These are phyloP conservation scores for Anagrus nilaparvatae DNA, from an alignment of 1,140 invertebrate species.

Conservation along the genomic window DNA sequence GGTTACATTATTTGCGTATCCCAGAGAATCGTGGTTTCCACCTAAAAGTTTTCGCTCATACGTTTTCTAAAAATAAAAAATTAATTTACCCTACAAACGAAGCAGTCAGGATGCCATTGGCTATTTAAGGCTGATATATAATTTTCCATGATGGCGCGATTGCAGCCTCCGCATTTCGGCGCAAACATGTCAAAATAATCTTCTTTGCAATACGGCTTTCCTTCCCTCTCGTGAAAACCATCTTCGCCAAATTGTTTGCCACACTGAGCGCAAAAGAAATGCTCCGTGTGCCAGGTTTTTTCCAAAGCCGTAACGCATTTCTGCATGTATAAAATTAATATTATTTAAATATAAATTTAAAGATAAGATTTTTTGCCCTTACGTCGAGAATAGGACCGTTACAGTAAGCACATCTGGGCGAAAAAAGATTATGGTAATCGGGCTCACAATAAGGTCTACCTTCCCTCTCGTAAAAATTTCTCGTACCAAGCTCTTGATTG, in stretches of 20 bases:
- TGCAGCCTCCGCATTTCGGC: slow-evolving; percentile 96
- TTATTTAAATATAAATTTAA: neutral
- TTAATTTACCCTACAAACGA: slow-evolving; percentile 91
- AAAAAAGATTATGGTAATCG: slow-evolving; percentile 97
- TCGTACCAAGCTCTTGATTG: slow-evolving; percentile 89
- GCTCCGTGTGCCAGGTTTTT: slow-evolving; percentile 98
- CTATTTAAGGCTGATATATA: slow-evolving; percentile 96
- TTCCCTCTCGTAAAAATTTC: slow-evolving; percentile 97
- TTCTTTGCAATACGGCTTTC: slow-evolving; percentile 86
- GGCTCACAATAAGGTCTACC: slow-evolving; percentile 94
- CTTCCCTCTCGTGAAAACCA: slow-evolving; percentile 89
- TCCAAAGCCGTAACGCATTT: slow-evolving; percentile 98
- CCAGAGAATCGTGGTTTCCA: neutral
- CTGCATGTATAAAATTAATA: slow-evolving; percentile 45
- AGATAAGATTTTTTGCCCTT: slow-evolving; percentile 29
- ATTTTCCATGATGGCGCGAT: slow-evolving; percentile 94
- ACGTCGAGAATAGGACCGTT: slow-evolving; percentile 97
- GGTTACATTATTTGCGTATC: neutral
- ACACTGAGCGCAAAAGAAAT: slow-evolving; percentile 98
- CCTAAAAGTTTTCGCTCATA: neutral
- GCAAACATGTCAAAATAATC: slow-evolving; percentile 99
- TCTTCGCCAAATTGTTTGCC: slow-evolving; percentile 95
- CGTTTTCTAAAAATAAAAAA: neutral
- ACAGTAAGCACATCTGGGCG: slow-evolving; percentile 95
- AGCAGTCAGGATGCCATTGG: slow-evolving; percentile 99